These are phyloP conservation scores for Anhinga anhinga DNA, from an alignment of 2,113 vertebrate genomes.

Conservation along the genomic window DNA sequence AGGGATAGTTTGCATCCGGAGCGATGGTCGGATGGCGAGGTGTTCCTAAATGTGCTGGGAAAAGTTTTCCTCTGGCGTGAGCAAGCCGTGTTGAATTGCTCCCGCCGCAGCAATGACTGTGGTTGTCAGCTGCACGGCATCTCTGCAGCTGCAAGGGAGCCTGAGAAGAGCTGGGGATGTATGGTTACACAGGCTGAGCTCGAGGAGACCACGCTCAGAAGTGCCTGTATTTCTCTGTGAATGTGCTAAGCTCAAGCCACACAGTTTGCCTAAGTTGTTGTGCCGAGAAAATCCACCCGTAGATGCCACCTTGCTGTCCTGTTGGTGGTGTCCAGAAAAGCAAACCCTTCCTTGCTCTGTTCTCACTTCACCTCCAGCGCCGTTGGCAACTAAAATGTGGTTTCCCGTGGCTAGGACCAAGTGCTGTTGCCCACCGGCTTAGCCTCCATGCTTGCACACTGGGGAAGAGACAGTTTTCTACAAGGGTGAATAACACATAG, in stretches of 20 bases:
- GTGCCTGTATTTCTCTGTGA: background rate
- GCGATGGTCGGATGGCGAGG: accelerated
- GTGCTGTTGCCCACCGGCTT: accelerated
- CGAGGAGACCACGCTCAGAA: background rate
- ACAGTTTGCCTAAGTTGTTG: accelerated
- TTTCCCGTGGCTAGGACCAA: background rate
- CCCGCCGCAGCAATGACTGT: accelerated
- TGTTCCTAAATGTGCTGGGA: background rate
- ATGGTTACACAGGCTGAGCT: background rate
- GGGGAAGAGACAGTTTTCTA: background rate
- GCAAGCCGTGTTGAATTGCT: background rate
- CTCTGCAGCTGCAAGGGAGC: background rate
- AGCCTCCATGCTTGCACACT: accelerated
- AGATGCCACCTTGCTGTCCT: background rate
- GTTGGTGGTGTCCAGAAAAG: background rate
- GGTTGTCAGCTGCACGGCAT: background rate
- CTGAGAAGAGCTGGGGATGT: background rate
- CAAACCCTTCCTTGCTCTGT: background rate
- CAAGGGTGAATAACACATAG: background rate
- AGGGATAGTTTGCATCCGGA: background rate
- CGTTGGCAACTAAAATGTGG: background rate
- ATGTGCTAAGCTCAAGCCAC: background rate
- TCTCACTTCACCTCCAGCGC: background rate
- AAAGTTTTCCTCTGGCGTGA: too few species aligned
- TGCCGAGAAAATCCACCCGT: background rate